Evolutionary conservation across 1,140 invertebrate species (phyloP).

Genomic region (Sitobion miscanthi): DNA sequence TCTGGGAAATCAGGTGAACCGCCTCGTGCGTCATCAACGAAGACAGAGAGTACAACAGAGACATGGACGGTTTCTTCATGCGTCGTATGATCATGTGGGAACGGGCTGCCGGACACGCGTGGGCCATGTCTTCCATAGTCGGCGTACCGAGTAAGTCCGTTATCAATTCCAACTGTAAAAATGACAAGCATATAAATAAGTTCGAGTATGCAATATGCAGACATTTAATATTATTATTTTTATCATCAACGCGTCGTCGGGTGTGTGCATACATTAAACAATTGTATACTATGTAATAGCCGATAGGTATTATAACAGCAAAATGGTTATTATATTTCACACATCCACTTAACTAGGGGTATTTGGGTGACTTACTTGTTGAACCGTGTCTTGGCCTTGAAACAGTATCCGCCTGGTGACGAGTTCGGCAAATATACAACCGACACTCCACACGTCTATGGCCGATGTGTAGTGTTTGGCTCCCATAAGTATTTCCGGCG

Average conservation of each 20-base stretch:
- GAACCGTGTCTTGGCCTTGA: constrained; percentile 92
- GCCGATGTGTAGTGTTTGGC: constrained; percentile 96
- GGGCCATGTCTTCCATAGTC: constrained; percentile 91
- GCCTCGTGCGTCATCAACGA: constrained; percentile 95
- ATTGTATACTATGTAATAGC: neutral
- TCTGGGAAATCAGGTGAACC: constrained; percentile 95
- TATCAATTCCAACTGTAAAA: constrained; percentile 87
- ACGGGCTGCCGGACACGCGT: constrained; percentile 94
- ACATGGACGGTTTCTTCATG: constrained; percentile 85
- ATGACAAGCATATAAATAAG: neutral
- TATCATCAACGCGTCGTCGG: neutral
- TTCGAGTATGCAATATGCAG: neutral
- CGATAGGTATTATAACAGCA: neutral
- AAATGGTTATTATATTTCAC: neutral
- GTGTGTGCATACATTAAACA: neutral
- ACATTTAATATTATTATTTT: neutral
- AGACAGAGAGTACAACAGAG: constrained; percentile 89
- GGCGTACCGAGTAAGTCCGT: constrained; percentile 98
- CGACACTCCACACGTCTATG: constrained; percentile 98
- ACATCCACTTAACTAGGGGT: neutral
- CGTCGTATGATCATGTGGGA: constrained; percentile 90
- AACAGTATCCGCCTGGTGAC: constrained; percentile 94
- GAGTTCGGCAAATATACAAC: constrained; percentile 99
- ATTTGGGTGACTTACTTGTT: constrained; percentile 72
- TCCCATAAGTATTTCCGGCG: constrained; percentile 97